These are phyloP conservation scores for Coptodon rendalli DNA, from an alignment of 2,113 vertebrate genomes.

Conservation along the genomic window DNA sequence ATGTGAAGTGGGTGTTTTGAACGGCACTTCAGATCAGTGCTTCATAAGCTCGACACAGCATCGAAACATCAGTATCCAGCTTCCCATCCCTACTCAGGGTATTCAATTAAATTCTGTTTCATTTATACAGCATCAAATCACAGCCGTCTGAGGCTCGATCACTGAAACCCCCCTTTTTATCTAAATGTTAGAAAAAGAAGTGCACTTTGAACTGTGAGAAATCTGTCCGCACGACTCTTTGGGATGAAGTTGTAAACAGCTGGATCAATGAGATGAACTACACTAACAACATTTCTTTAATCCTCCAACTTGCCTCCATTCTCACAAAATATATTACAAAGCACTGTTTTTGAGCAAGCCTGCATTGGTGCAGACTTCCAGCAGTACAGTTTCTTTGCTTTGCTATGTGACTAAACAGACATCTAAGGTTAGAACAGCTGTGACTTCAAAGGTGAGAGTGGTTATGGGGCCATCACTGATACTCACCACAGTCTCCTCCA, in stretches of 20 bases:
- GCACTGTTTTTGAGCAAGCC: neutral
- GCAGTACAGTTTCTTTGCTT: neutral
- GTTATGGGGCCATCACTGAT: neutral
- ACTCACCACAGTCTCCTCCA: slow-evolving; percentile 93
- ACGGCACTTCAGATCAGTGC: neutral
- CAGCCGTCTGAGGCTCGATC: neutral
- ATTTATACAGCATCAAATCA: neutral
- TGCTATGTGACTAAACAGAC: neutral
- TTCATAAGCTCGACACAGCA: neutral
- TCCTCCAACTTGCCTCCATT: neutral
- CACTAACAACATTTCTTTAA: neutral
- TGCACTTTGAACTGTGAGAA: neutral
- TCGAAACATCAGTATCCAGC: neutral
- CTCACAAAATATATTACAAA: neutral
- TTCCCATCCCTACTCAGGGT: neutral
- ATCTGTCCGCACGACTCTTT: neutral
- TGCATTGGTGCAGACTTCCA: neutral
- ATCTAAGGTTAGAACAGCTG: neutral
- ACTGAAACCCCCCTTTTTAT: neutral
- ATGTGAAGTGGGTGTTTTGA: neutral
- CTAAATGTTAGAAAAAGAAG: neutral
- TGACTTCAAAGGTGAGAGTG: neutral
- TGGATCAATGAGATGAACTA: neutral
- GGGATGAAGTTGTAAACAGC: neutral
- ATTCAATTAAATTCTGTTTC: neutral